Evolutionary conservation across 1,140 invertebrate genomes (phyloP), one percentile per base, ranked within the genome.

Genomic region (Lucilia sericata): DNA sequence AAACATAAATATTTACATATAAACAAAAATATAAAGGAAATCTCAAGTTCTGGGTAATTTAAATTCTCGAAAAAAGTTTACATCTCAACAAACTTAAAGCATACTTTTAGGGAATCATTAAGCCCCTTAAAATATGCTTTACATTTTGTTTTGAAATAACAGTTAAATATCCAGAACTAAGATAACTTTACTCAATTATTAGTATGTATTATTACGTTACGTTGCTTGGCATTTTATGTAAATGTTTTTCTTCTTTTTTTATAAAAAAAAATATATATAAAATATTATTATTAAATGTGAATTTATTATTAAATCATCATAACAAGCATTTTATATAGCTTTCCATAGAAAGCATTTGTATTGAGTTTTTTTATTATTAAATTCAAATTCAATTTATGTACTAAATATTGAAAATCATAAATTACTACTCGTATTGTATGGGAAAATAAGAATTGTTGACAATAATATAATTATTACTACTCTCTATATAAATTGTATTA

Each of bases 401-500:
- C 8, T 36, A 8, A 4, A 36, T 36, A 4, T 4, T 36, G 36
- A 36, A 36, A 36, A 36, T 36, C 49, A 55, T 55, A 55, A 55
- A 55, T 55, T 55, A 55, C 51, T 55, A 55, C 51, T 55, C 51
- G 51, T 55, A 55, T 55, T 55, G 17, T 55, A 55, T 55, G 51
- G 51, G 51, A 55, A 55, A 55, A 55, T 42, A 42, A 42, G 5
- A 55, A 55, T 55, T n/a, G 51, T 55, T 55, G 51, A 55, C 51
- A 55, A 55, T 55, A 55, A 55, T 55, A 55, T 55, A 55, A 55
- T 55, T 55, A 55, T 55, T 55, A 55, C 17, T 55, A 55, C 12
- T 13, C 51, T 55, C 7, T 55, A 55, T 55, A 55, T 55, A 55
- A 55, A 55, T 55, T 55, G 51, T 55, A 55, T 55, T n/a, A 55